Evolutionary conservation across 2,888 invertebrate genomes (phyloP), one percentile per base, ranked within the genome.

Genomic region (Drosophila pseudotalamancana): DNA sequence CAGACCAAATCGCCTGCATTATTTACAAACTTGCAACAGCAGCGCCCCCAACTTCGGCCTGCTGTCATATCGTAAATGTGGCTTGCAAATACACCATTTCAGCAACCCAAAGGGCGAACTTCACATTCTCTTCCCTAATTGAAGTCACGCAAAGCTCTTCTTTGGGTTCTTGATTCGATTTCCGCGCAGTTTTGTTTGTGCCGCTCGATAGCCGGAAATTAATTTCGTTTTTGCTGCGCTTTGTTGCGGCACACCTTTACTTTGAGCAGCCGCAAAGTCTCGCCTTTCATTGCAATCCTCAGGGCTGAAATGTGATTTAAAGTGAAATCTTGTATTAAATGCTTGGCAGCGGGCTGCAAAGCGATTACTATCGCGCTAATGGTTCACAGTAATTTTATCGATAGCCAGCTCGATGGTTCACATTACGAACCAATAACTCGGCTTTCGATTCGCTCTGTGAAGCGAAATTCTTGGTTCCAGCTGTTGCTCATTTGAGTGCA

Each of bases 141-240:
- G 73, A 54, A 77, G 71, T 65, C 71, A 81, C 82, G 85, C 63
- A 55, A 54, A 65, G 50, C 54, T 54, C 70, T 70, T 68, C 40
- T 59, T 46, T 51, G 48, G 31, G 43, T 64, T 50, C 42, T 60
- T 86, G 77, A 83, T 79, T 86, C 75, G 78, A 86, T 88, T 87
- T 87, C 89, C 88, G 72, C 66, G 69, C 66, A 65, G 65, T 51
- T 68, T 67, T 74, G 54, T 86, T 68, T 71, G 57, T 68, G 64
- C 40, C 53, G 29, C 53, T 61, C 77, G 54, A 61, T 87, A 60
- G 51, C 88, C 84, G 88, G 88, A 84, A 84, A 84, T 84, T 83
- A 84, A 72, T 88, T 84, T 83, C 87, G 87, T 73, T 83, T 86
- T 60, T 70, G 65, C 46, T 53, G 55, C 32, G 61, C 67, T 54